Base-by-base conservation (phyloP, 2,888 invertebrate genomes). In the Hedya salicella region DNA sequence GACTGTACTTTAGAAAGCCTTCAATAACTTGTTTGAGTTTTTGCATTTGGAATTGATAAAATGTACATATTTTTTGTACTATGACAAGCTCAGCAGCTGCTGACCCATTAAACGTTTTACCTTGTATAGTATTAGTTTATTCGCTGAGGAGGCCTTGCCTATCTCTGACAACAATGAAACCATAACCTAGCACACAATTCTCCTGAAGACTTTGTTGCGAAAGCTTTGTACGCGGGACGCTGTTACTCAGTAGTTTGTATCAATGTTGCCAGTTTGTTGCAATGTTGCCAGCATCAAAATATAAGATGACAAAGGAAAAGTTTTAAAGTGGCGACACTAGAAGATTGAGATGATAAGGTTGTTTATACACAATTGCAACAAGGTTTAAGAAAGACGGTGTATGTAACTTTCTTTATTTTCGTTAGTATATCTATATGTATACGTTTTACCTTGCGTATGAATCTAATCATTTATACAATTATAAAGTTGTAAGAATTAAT, bases 301-400 rank as follows among this genome's bases (percentile, higher is more conserved):
- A 60, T 50, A 59, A 56, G 67, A 48, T 61, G 62, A 72, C 71
- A 72, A 70, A 71, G 63, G 53, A 61, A 64, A 70, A 64, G 64
- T 68, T 66, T 40, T 61, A 21, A 53, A 66, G 61, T 42, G 54
- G 16, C 30, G 30, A 61, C 60, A 61, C 40, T 42, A 56, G 17
- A 32, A 39, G 39, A 59, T 65, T 60, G 54, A 32, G 30, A 16
- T 50, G 59, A 66, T 54, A 30, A 48, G 19, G 48, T 30, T 16
- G 59, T 65, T 60, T 54, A 42, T 40, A 66, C 42, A 32, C 40
- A 40, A 40, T 64, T 44, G 52, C 50, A 44, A 64, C 46, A 30
- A 48, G 60, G 40, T 53, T 59, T 40, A 44, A 11, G 16, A 30
- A 16, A 25, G 39, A 9, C n/a, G 9, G n/a, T 40, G 48, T 39